A percentile compares a stretch with the other conserved stretches of the same genome.
These are phyloP conservation scores for Neostethus bicornis DNA, from an alignment of 2,797 vertebrate genomes.

Conservation along the genomic window DNA sequence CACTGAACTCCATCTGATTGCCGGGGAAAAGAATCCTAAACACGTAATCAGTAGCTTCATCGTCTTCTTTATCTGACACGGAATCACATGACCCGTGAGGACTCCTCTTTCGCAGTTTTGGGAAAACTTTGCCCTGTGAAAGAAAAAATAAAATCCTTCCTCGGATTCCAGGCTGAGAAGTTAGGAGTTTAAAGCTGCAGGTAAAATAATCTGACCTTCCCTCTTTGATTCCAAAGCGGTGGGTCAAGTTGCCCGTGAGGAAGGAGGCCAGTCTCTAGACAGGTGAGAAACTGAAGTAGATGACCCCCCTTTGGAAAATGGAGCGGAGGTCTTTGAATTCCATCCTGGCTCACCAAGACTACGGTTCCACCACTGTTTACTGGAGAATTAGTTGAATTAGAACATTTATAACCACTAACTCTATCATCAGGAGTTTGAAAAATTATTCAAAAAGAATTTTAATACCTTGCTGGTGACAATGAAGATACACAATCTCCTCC, in stretches of 20 bases:
- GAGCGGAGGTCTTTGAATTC: slow-evolving; percentile 95
- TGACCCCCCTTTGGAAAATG: slow-evolving; percentile 94
- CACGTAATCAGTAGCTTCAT: slow-evolving; percentile 96
- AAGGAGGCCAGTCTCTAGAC: slow-evolving; percentile 95
- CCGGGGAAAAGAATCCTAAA: slow-evolving; percentile 96
- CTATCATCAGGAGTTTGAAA: neutral
- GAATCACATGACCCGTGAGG: slow-evolving; percentile 93
- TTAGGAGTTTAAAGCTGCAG: neutral
- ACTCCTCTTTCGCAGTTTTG: slow-evolving; percentile 90
- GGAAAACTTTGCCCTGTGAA: slow-evolving; percentile 95
- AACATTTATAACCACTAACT: slow-evolving; percentile 2
- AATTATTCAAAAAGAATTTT: neutral
- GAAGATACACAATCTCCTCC: slow-evolving; percentile 97
- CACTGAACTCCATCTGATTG: slow-evolving; percentile 91
- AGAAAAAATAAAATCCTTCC: slow-evolving; percentile 1
- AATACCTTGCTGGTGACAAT: slow-evolving; percentile 97
- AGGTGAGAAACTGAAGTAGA: slow-evolving; percentile 96
- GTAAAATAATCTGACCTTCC: slow-evolving; percentile 83
- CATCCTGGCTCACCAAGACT: slow-evolving; percentile 97
- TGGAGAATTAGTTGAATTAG: slow-evolving; percentile 49
- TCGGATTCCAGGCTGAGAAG: neutral
- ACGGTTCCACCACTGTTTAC: slow-evolving; percentile 97
- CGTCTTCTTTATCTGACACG: slow-evolving; percentile 93
- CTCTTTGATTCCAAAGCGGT: slow-evolving; percentile 96
- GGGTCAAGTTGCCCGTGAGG: slow-evolving; percentile 97